A percentile compares a stretch with the other conserved stretches of the same genome.
phyloP scores from a whole-genome alignment of 2,888 invertebrate species.

The Dasysyrphus tricinctus region DNA sequence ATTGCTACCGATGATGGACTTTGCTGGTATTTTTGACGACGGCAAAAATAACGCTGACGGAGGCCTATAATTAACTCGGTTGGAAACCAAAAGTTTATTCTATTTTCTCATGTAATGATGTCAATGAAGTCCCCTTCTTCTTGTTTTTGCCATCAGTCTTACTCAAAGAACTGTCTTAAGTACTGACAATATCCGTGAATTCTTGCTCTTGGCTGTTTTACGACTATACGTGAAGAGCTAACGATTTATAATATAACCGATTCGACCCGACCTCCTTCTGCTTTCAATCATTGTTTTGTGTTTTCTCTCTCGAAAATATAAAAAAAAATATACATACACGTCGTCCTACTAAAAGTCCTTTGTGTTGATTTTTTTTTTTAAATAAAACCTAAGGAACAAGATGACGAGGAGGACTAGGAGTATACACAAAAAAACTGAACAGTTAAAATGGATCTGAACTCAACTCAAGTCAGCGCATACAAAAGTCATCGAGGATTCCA shows the following conservation, averaged over 20 bases:
- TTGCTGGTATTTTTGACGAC: slow-evolving; percentile 46
- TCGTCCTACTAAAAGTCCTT: slow-evolving; percentile 62
- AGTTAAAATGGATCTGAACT: slow-evolving; percentile 71
- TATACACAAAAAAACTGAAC: slow-evolving; percentile 48
- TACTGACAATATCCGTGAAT: slow-evolving; percentile 70
- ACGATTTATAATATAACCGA: slow-evolving; percentile 56
- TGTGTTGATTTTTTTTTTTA: slow-evolving; percentile 45
- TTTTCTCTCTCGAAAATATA: slow-evolving; percentile 40
- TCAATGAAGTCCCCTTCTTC: slow-evolving; percentile 72
- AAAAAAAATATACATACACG: slow-evolving; percentile 14
- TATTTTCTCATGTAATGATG: slow-evolving; percentile 70
- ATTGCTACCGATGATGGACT: slow-evolving; percentile 66
- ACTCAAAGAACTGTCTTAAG: slow-evolving; percentile 63
- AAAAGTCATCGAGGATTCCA: slow-evolving; percentile 74
- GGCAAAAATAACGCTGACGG: slow-evolving; percentile 13
- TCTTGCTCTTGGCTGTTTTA: slow-evolving; percentile 54
- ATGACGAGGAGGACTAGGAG: slow-evolving; percentile 12
- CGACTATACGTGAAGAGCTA: slow-evolving; percentile 53
- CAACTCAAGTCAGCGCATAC: slow-evolving; percentile 71
- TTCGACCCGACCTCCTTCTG: slow-evolving; percentile 60
- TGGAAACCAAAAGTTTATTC: slow-evolving; percentile 74
- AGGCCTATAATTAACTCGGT: slow-evolving; percentile 74
- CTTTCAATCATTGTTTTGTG: slow-evolving; percentile 64
- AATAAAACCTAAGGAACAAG: slow-evolving; percentile 29
- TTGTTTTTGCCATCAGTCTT: slow-evolving; percentile 55